Evolutionary conservation across 30 jellyfish, hydroid and myxozoan genomes (phyloP), one percentile per base, ranked within the genome.

Genomic region (Aurelia sp.): DNA sequence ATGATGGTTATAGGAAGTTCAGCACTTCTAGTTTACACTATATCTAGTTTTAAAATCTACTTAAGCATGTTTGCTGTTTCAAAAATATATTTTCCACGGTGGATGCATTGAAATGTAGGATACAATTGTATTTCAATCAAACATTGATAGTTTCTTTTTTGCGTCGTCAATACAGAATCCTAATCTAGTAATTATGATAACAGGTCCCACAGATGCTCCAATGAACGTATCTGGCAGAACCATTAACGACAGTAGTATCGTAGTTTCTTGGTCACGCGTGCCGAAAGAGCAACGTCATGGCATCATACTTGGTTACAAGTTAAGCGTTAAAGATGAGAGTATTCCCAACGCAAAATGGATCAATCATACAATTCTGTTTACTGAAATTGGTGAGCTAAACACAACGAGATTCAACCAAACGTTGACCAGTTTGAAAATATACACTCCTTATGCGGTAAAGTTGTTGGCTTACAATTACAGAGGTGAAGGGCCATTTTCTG

Each of bases 381-480:
- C 62, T 74, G 72, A 33, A 6, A 40, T 17, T 9, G 60, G 44
- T 9, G 68, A 17, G 74, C 22, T 18, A 19, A 75, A 27, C 33
- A 27, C 33, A 48, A 72, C 48, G 16, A 15, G 55, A 4, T 81
- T 81, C 69, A 81, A 71, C 41, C 30, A 41, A 69, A 82, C 85
- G 6, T 9, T 82, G 31, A 17, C 79, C 30, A 78, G 21, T 9
- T 58, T 82, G 79, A 82, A 82, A 27, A 82, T 69, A 48, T 82
- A 82, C 79, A 82, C 91, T 3, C 91, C 85, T 5, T 82, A 82
- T 66, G 47, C 41, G 13, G 61, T 82, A 80, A 82, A 58, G 63
- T 18, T 82, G 4, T 50, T 74, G 30, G 91, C 73, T 17, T 82
- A 47, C 85, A 82, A 84, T 16, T 53, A 68, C 72, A 41, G 79